phyloP scores from a whole-genome alignment of 2,113 vertebrate genomes.

The Rhinolophus sinicus region DNA sequence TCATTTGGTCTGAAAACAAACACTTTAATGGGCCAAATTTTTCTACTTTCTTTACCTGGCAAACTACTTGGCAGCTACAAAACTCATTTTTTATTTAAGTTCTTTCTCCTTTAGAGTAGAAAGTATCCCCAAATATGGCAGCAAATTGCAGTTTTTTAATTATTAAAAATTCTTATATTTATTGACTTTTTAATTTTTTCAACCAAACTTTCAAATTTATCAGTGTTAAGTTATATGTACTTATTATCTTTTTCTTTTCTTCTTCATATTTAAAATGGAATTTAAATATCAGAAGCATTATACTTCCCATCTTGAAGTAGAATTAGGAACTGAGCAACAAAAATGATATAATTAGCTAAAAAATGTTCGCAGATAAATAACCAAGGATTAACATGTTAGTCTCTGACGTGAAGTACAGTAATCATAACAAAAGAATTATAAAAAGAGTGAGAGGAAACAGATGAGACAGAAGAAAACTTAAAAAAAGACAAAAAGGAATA shows the following conservation, averaged over 20 bases:
- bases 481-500: neutral
- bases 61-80: slow-evolving; percentile 25
- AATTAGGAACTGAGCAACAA: neutral
- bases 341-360: neutral
- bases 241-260: neutral
- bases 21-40: neutral
- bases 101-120: neutral
- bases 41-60: slow-evolving; percentile 22
- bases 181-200: neutral
- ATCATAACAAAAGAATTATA: neutral
- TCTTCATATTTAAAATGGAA: neutral
- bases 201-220: slow-evolving; percentile 26
- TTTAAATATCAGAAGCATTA: neutral
- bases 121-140: neutral
- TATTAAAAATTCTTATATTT: neutral
- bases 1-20: slow-evolving; percentile 49
- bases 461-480: neutral
- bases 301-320: neutral
- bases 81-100: slow-evolving; percentile 49
- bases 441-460: neutral
- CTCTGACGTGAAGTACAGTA: neutral
- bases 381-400: neutral
- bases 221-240: neutral
- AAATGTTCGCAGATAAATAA: neutral
- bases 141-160: neutral